Conservation (phyloP, 2,113 vertebrate genomes). For the Pelobates fuscus region DNA sequence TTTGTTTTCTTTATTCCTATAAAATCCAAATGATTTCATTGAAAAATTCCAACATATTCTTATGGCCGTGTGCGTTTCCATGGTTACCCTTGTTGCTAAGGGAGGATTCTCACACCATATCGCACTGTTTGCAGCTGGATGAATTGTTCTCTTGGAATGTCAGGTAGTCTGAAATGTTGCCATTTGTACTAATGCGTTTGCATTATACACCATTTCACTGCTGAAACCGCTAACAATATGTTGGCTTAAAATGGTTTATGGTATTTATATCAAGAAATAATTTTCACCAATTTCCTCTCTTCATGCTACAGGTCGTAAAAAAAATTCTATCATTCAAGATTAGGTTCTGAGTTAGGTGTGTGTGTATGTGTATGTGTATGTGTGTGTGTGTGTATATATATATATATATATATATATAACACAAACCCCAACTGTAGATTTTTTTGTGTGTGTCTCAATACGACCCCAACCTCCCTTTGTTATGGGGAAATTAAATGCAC, state of each 20-base stretch:
- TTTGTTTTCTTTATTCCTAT: slow-evolving; percentile 39
- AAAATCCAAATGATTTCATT: slow-evolving; percentile 47
- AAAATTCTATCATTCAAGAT: no score
- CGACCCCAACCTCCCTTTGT: no score
- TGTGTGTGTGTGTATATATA: no score
- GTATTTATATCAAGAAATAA: no score
- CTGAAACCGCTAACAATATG: slow-evolving; percentile 3
- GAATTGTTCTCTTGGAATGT: slow-evolving; percentile 47
- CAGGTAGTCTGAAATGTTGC: slow-evolving; percentile 43
- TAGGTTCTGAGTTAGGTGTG: no score
- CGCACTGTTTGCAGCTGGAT: slow-evolving; percentile 43
- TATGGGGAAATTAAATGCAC: no score
- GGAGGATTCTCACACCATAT: slow-evolving; percentile 44
- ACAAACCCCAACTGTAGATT: no score
- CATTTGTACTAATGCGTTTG: slow-evolving; percentile 23
- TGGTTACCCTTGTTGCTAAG: slow-evolving; percentile 48
- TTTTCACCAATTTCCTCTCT: no score
- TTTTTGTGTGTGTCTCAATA: no score
- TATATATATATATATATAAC: neutral
- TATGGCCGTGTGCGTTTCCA: slow-evolving; percentile 41
- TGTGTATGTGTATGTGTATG: no score
- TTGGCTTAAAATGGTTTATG: slow-evolving; percentile 2
- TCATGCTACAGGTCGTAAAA: no score
- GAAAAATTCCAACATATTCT: slow-evolving; percentile 47
- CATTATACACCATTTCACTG: slow-evolving; percentile 19